Conservation (phyloP, 2,888 invertebrate species). For the Bibio marci region DNA sequence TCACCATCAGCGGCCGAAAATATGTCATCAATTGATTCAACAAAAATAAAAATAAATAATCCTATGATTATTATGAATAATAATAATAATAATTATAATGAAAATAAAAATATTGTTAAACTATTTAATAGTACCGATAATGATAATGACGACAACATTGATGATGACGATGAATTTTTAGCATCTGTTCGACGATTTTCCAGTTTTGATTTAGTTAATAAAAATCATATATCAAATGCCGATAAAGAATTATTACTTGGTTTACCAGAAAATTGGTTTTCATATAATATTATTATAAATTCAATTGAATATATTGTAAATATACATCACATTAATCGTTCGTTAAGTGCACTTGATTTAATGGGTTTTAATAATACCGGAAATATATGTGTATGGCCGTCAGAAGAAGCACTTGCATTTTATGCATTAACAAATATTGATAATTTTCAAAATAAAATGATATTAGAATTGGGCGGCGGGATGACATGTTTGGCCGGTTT, state of each 20-base stretch:
- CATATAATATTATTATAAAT: constrained; percentile 36
- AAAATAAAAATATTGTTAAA: constrained; percentile 3
- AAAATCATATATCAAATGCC: constrained; percentile 27
- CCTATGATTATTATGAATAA: constrained; percentile 1
- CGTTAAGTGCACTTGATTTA: constrained; percentile 48
- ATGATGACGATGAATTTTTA: constrained; percentile 29
- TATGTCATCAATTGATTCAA: not conserved
- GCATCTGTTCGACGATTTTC: constrained; percentile 40
- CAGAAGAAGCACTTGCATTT: constrained; percentile 56
- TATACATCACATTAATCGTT: constrained; percentile 40
- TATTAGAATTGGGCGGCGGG: constrained; percentile 68
- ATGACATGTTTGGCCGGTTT: constrained; percentile 71
- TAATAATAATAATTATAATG: not conserved
- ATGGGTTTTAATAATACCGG: constrained; percentile 73
- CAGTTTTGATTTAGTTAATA: constrained; percentile 37
- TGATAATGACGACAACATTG: constrained; percentile 19
- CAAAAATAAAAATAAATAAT: constrained; percentile 4
- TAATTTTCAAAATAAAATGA: constrained; percentile 46
- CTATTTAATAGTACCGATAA: not conserved
- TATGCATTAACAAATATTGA: constrained; percentile 44
- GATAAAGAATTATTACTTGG: constrained; percentile 26
- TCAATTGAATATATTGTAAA: constrained; percentile 33
- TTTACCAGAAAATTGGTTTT: constrained; percentile 40
- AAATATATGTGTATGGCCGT: constrained; percentile 65
- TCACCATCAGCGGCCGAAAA: constrained; percentile 5